Conservation (phyloP, 2,888 invertebrate genomes). For the Nomada fucata region DNA sequence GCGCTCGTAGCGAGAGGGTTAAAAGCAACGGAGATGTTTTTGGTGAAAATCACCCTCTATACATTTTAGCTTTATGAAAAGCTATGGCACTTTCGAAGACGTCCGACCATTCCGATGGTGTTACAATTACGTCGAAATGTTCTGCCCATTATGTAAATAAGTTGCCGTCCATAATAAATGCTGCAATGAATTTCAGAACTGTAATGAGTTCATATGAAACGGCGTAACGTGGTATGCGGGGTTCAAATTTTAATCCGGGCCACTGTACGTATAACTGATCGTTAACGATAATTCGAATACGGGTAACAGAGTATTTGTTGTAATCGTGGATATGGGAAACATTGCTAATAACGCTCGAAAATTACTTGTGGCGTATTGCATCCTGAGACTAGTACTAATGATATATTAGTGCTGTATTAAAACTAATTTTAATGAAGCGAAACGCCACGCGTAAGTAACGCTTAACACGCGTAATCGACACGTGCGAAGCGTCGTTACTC, state of each 20-base stretch:
- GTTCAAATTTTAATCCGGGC: background rate
- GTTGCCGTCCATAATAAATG: no score
- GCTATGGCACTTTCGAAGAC: no score
- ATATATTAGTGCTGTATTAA: constrained; percentile 74
- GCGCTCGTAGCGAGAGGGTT: no score
- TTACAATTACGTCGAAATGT: no score
- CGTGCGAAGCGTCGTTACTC: constrained; percentile 53
- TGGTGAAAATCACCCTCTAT: no score
- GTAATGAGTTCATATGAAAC: no score
- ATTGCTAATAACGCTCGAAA: constrained; percentile 76
- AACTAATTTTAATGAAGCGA: constrained; percentile 71
- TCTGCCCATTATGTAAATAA: no score
- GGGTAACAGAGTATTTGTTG: constrained; percentile 68
- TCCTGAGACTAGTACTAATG: constrained; percentile 71
- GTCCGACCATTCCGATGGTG: background rate
- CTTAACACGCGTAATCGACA: constrained; percentile 69
- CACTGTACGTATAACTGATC: background rate
- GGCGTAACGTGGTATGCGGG: background rate
- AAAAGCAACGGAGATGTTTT: no score
- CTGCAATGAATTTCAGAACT: no score
- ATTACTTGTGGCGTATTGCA: constrained; percentile 70
- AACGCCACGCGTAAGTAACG: constrained; percentile 60
- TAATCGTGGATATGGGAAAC: constrained; percentile 74
- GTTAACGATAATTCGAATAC: constrained; percentile 65
- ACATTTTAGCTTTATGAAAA: no score